A percentile compares a stretch with the other conserved stretches of the same genome.
These are phyloP conservation scores for Sorex fumeus DNA, from an alignment of 2,113 vertebrate species.

Conservation along the genomic window DNA sequence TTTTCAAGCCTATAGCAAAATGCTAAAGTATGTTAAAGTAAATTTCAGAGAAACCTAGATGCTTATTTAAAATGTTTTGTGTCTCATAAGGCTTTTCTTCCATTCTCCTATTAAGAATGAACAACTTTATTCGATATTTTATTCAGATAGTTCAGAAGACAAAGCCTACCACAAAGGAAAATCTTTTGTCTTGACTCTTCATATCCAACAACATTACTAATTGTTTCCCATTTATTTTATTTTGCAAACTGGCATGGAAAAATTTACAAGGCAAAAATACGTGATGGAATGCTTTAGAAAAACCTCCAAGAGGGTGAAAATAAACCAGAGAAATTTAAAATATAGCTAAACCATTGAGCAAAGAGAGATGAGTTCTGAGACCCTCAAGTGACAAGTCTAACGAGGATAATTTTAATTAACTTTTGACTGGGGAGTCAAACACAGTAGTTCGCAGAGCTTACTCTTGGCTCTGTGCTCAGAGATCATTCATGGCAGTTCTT, in stretches of 20 bases:
- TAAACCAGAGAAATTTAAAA: not conserved
- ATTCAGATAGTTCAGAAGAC: constrained; percentile 34
- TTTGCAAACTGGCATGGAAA: constrained; percentile 39
- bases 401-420: no score
- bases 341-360: not conserved
- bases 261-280: constrained; percentile 44
- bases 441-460: no score
- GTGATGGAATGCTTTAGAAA: not conserved
- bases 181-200: constrained; percentile 7
- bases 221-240: constrained; percentile 16
- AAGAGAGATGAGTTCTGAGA: not conserved
- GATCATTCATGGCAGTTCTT: no score
- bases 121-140: not conserved
- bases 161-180: constrained; percentile 2
- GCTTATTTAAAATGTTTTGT: constrained; percentile 6
- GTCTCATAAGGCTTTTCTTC: not conserved
- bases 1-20: constrained; percentile 35
- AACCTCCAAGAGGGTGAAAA: not conserved
- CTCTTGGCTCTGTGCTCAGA: no score
- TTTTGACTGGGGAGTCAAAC: no score
- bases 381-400: not conserved
- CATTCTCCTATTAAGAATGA: not conserved
- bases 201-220: not conserved
- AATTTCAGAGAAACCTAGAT: constrained; percentile 28
- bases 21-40: not conserved